Evolutionary conservation across 2,888 invertebrate species (phyloP).

Genomic region (Ypsolopha scabrella): DNA sequence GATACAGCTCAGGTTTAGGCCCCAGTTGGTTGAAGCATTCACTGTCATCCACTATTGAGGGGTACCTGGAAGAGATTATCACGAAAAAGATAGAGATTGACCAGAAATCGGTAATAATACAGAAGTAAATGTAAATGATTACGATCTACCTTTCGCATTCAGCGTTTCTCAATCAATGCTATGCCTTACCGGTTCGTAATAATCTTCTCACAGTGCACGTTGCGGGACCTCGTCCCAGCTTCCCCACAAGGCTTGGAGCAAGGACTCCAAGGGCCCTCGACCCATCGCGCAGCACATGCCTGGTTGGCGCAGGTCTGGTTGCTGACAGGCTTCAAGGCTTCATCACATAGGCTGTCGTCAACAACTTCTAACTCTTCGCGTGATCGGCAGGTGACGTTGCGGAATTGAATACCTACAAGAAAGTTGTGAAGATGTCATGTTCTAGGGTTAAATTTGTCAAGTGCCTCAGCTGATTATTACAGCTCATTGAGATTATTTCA

Average conservation of each 20-base stretch:
- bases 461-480: neutral
- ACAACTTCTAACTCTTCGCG: slow-evolving; percentile 78
- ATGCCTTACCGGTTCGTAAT: slow-evolving; percentile 74
- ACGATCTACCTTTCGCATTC: neutral
- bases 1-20: slow-evolving; percentile 75
- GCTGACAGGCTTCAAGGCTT: slow-evolving; percentile 76
- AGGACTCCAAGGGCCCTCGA: slow-evolving; percentile 80
- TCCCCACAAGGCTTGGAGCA: slow-evolving; percentile 88
- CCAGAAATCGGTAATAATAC: no score
- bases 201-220: slow-evolving; percentile 85
- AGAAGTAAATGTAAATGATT: no score
- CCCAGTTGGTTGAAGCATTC: slow-evolving; percentile 78
- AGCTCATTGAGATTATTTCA: neutral
- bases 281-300: slow-evolving; percentile 87
- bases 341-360: slow-evolving; percentile 83
- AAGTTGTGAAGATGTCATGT: neutral
- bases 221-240: slow-evolving; percentile 76
- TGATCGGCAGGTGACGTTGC: slow-evolving; percentile 85
- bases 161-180: neutral
- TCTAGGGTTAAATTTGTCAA: neutral
- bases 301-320: slow-evolving; percentile 80
- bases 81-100: neutral
- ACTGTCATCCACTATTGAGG: slow-evolving; percentile 79
- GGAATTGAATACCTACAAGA: slow-evolving; percentile 76
- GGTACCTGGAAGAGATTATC: slow-evolving; percentile 43